Percentiles rank a stretch among this genome's conserved stretches.
Conservation (phyloP, 2,888 invertebrate species). For the Tromatobia lineatoria region DNA sequence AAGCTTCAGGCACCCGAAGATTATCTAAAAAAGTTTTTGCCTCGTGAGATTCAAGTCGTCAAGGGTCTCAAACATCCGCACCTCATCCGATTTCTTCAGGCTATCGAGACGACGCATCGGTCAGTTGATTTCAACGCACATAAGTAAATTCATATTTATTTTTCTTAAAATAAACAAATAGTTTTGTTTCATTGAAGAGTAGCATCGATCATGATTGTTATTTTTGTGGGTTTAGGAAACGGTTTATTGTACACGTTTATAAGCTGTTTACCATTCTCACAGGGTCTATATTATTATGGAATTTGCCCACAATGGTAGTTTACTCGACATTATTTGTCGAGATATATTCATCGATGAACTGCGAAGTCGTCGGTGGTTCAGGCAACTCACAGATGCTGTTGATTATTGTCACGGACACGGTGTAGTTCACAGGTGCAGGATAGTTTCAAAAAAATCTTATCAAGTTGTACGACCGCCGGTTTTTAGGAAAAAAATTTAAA, state of each 20-base stretch:
- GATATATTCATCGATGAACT: slow-evolving; percentile 90
- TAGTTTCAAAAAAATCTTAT: no score
- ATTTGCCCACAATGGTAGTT: slow-evolving; percentile 92
- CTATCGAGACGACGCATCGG: slow-evolving; percentile 95
- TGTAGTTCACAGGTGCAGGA: slow-evolving; percentile 91
- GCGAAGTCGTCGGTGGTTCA: slow-evolving; percentile 90
- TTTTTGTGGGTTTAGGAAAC: no score
- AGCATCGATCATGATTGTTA: no score
- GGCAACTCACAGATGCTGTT: slow-evolving; percentile 91
- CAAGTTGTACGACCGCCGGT: no score
- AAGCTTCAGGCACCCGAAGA: slow-evolving; percentile 94
- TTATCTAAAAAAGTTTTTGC: slow-evolving; percentile 92
- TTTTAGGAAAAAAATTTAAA: no score
- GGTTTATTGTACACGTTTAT: not conserved
- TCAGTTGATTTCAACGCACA: slow-evolving; percentile 77
- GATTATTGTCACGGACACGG: slow-evolving; percentile 93
- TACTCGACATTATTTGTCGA: slow-evolving; percentile 91
- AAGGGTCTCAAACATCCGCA: slow-evolving; percentile 93
- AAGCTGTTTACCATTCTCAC: not conserved
- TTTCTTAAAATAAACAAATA: not conserved
- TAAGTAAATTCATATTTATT: not conserved
- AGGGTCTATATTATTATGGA: slow-evolving; percentile 95
- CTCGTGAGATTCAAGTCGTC: slow-evolving; percentile 93
- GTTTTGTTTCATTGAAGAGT: no score
- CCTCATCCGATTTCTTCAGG: slow-evolving; percentile 92